Conservation (phyloP, 1,140 invertebrate genomes). For the Linepithema humile region DNA sequence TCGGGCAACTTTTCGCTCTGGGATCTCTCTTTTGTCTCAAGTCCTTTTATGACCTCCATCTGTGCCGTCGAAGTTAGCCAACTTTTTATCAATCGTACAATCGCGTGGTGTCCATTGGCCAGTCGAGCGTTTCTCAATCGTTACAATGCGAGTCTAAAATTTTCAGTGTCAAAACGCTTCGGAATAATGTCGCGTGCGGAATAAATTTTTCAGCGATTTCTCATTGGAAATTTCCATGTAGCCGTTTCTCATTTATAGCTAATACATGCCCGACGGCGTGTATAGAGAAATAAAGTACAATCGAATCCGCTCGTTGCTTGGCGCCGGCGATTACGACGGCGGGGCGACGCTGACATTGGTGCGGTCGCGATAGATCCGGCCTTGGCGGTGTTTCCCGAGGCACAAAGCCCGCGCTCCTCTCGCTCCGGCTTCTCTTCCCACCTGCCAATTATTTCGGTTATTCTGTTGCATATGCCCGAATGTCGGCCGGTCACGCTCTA, state of each 20-base stretch:
- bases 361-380: constrained; percentile 35
- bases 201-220: too few relatives aligned
- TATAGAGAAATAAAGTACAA: too few relatives aligned
- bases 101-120: not conserved
- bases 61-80: not conserved
- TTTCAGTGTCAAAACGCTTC: too few relatives aligned
- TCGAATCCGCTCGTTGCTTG: not conserved
- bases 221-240: too few relatives aligned
- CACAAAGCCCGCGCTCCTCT: not conserved
- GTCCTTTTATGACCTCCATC: not conserved
- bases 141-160: too few relatives aligned
- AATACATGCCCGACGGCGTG: too few relatives aligned
- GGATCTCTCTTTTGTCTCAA: not conserved
- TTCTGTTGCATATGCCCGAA: constrained; percentile 67
- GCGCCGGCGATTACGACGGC: not conserved
- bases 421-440: not conserved
- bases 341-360: too few relatives aligned
- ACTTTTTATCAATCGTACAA: not conserved
- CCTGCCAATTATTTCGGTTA: constrained; percentile 77
- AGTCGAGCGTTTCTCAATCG: not conserved
- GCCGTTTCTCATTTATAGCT: too few relatives aligned
- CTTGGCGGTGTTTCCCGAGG: constrained; percentile 42
- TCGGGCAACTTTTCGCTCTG: not conserved
- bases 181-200: too few relatives aligned
- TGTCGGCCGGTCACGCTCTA: constrained; percentile 63